Base-by-base conservation (phyloP, 1,140 invertebrate species). In the Latrodectus geometricus region DNA sequence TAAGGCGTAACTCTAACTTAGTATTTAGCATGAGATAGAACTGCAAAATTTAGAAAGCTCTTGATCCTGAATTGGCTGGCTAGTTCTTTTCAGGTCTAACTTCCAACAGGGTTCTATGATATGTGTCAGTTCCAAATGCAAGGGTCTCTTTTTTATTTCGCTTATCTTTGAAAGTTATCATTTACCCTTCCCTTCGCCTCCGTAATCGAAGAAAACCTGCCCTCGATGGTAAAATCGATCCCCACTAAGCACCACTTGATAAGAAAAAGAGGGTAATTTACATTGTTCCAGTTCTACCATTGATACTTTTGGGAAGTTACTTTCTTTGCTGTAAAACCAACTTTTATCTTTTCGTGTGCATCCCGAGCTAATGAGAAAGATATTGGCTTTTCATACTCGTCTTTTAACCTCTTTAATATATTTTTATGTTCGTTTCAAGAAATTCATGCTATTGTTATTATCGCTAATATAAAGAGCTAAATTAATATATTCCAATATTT, bases 241-340 rank as follows among this genome's bases (percentile, higher is more conserved):
- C 50, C 66, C 74, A 48, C 61, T 79, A 79, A 79, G 76, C 76
- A 79, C 76, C 48, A 65, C 76, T 79, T 79, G 76, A 79, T 66
- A 79, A 79, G 56, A 79, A 79, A 79, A 79, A 79, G 56, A 17
- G 76, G 76, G 76, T 79, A 79, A 79, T 79, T 79, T 79, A 68
- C 76, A 79, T 79, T 79, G 76, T 79, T 79, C 76, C 76, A 66
- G 76, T 79, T 68, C 35, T 79, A 35, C 76, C 35, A 35, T 35
- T 35, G 35, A 35, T 69, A 61, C 76, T 66, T 35, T 35, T 68
- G 61, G 66, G 65, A 79, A 68, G 61, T 49, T 79, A 50, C 21
- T 79, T 79, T 77, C 35, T 79, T 68, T 35, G 35, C 54, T 76
- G 5, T 15, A 15, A 21, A 20, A 14, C 76, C 5, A 79, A 49